Conservation (phyloP, 2,797 vertebrate genomes). For the Microtus californicus region DNA sequence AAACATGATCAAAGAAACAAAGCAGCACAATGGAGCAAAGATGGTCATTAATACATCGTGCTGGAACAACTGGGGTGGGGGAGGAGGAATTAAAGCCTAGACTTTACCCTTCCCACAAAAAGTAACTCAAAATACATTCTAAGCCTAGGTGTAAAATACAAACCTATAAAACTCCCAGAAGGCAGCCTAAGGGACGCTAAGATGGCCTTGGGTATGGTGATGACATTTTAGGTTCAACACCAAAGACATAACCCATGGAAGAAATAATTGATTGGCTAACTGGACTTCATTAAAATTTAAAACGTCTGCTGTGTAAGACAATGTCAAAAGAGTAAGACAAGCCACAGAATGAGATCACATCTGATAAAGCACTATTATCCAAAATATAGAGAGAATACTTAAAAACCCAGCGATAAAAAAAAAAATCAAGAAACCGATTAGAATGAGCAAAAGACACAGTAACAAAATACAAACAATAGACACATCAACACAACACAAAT, state of each 20-base stretch:
- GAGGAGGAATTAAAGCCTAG: not conserved
- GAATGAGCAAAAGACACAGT: not conserved
- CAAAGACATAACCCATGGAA: not conserved
- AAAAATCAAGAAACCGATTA: not conserved
- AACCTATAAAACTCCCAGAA: not conserved
- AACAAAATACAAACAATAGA: not conserved
- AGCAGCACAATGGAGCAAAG: not conserved
- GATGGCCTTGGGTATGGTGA: not conserved
- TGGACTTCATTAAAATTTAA: conserved; percentile 26
- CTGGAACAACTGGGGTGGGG: not conserved
- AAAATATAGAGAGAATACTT: not conserved
- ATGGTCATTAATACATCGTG: not conserved
- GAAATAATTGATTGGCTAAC: not conserved
- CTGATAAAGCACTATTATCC: not conserved
- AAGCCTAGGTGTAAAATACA: not conserved
- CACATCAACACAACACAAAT: not conserved
- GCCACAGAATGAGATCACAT: not conserved
- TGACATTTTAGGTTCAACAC: not conserved
- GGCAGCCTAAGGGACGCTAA: not conserved
- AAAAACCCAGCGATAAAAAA: not conserved
- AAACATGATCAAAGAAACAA: not conserved
- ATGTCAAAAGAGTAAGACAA: conserved; percentile 9
- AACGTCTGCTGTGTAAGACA: not conserved
- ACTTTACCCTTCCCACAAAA: not conserved
- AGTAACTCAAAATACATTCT: not conserved